phyloP scores from a whole-genome alignment of 1,140 invertebrate genomes.

The Parasteatoda tepidariorum region DNA sequence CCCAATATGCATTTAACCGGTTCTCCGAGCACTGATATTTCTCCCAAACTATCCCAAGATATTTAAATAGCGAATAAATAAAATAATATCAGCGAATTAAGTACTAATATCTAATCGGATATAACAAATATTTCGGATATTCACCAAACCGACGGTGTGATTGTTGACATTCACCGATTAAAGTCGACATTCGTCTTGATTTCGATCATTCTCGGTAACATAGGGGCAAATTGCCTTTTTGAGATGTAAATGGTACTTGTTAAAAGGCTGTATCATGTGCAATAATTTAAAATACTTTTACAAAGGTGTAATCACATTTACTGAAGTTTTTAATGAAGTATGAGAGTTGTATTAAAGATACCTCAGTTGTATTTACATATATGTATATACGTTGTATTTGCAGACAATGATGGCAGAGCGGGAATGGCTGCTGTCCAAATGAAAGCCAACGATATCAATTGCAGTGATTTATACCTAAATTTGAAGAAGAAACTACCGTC shows the following conservation, averaged over 20 bases:
- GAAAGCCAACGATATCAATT: constrained; percentile 34
- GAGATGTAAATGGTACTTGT: neutral
- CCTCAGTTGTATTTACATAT: neutral
- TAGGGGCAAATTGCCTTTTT: neutral
- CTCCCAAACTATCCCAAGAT: too few species aligned
- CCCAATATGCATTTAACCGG: too few species aligned
- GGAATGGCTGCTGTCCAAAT: constrained; percentile 97
- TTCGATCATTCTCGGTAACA: too few species aligned
- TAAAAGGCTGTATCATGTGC: neutral
- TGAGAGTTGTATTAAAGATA: neutral
- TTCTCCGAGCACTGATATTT: too few species aligned
- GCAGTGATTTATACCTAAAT: constrained; percentile 66
- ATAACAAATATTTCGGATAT: too few species aligned
- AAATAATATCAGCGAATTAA: too few species aligned
- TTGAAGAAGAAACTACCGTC: constrained; percentile 75
- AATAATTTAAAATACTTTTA: neutral
- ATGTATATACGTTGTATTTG: neutral
- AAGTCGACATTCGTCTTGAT: too few species aligned
- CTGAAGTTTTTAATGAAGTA: neutral
- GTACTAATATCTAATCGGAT: too few species aligned
- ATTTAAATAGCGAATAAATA: too few species aligned
- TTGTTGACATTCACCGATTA: too few species aligned
- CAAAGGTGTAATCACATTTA: neutral
- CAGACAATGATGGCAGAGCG: constrained; percentile 87
- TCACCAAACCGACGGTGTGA: too few species aligned